Base-by-base conservation (phyloP, 2,888 invertebrate genomes). In the Agrochola lota region DNA sequence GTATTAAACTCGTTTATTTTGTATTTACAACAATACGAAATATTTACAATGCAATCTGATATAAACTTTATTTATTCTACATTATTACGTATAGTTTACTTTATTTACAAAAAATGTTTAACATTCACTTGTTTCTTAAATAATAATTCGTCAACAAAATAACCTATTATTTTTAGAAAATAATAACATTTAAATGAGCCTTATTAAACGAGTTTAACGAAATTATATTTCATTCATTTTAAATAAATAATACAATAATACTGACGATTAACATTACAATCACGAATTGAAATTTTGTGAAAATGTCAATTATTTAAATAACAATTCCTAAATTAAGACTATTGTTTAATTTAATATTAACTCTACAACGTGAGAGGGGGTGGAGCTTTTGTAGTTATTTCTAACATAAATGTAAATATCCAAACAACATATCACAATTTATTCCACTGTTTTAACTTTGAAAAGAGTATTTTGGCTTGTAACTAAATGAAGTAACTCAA, bases 11-110 rank as follows among this genome's bases (percentile, higher is more conserved):
- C 87, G 88, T 91, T 91, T 91, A 84, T 83, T 81, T 88, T 86
- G 89, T 94, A 95, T 95, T 91, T 95, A 95, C 95, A 95, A 92
- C 92, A 93, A 92, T 94, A 90, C 88, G 92, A 94, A 95, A 93
- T 96, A 95, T 96, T 92, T 96, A 96, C 96, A 95, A 87, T 90
- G 93, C 91, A 85, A 87, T 91, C 86, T 94, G 95, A 95, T 95
- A 94, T 94, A 93, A 94, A 93, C 91, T 89, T 92, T 91, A 92
- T 87, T 86, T 89, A 89, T 63, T 85, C 88, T 88, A 89, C 89
- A 83, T 85, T 84, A 87, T 89, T 89, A 89, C 89, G 89, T 89
- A 89, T 89, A 79, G 76, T 82, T 86, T 88, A 88, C 62, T 79
- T 84, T 89, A 89, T 89, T 79, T 89, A 89, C 89, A 89, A 86